phyloP scores from a whole-genome alignment of 2,797 vertebrate species.

The Hydrocynus forskahlii region DNA sequence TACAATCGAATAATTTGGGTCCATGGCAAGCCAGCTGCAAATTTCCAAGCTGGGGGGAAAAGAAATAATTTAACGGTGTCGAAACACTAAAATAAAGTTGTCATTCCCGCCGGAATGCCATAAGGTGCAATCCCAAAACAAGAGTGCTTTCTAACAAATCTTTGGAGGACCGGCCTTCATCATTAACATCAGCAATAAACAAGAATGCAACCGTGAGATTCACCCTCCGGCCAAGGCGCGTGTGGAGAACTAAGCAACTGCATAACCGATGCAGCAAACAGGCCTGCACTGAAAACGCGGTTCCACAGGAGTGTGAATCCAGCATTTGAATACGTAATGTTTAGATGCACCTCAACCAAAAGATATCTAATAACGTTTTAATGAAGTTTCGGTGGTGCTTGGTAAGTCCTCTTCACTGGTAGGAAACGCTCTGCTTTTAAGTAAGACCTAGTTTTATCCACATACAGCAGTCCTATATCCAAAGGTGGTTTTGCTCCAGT shows the following conservation, averaged over 20 bases:
- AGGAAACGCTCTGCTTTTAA: no score
- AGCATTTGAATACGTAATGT: constrained; percentile 4
- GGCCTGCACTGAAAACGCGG: constrained; percentile 23
- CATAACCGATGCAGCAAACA: constrained; percentile 44
- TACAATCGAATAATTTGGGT: no score
- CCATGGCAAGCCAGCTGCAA: no score
- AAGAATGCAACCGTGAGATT: constrained; percentile 28
- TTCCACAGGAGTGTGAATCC: constrained; percentile 36
- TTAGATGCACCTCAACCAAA: constrained; percentile 10
- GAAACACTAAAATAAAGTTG: background rate
- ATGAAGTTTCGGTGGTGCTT: no score
- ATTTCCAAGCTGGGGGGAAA: no score
- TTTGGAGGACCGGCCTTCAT: constrained; percentile 14
- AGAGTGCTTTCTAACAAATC: background rate
- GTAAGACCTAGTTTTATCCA: background rate
- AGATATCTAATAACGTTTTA: background rate
- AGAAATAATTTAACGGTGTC: no score
- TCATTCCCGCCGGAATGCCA: background rate
- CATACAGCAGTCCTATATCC: background rate
- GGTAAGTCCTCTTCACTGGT: no score
- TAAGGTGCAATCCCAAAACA: background rate
- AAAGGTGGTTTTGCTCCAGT: background rate
- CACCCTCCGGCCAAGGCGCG: background rate
- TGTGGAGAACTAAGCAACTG: constrained; percentile 27
- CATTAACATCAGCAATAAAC: constrained; percentile 29